phyloP scores from a whole-genome alignment of 2,797 vertebrate genomes.

The Trachurus trachurus region DNA sequence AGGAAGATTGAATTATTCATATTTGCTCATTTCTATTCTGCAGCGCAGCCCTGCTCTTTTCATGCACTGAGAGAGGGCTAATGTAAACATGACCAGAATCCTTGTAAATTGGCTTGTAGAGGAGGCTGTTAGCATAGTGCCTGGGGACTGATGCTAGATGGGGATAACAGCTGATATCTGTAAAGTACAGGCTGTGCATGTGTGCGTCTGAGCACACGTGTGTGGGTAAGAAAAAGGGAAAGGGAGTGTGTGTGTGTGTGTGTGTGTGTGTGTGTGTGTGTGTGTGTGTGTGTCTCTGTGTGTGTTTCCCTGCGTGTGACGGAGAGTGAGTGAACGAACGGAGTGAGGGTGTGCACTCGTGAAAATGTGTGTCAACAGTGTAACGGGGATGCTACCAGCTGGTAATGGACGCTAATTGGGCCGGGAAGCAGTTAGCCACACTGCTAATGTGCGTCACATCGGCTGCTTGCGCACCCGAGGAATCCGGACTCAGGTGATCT shows the following conservation, averaged over 20 bases:
- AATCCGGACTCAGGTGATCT: conserved; percentile 68
- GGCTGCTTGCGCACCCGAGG: conserved; percentile 48
- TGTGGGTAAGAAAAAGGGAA: conserved; percentile 20
- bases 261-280: conserved; percentile 18
- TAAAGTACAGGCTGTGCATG: conserved; percentile 92
- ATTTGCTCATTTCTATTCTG: conserved; percentile 99
- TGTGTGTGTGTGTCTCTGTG: not conserved
- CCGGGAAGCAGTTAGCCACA: conserved; percentile 75
- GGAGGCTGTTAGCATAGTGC: conserved; percentile 99
- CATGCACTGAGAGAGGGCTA: conserved; percentile 99
- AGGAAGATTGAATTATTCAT: conserved; percentile 99
- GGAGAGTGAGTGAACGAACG: conserved; percentile 47
- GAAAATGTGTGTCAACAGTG: conserved; percentile 74
- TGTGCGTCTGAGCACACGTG: conserved; percentile 41
- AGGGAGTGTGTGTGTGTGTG: conserved; percentile 15
- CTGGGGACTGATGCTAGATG: conserved; percentile 97
- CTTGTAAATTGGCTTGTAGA: conserved; percentile 99
- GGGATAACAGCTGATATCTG: conserved; percentile 96
- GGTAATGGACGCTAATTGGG: conserved; percentile 90
- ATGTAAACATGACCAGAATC: conserved; percentile 99
- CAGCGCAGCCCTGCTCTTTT: conserved; percentile 92
- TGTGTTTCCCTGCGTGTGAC: conserved; percentile 19
- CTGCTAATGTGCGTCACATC: conserved; percentile 47
- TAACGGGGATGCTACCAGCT: conserved; percentile 88
- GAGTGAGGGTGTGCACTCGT: conserved; percentile 64